Percentiles rank a stretch among this genome's conserved stretches.
These are phyloP conservation scores for Epistrophe eligans DNA, from an alignment of 2,888 invertebrate species.

Conservation along the genomic window DNA sequence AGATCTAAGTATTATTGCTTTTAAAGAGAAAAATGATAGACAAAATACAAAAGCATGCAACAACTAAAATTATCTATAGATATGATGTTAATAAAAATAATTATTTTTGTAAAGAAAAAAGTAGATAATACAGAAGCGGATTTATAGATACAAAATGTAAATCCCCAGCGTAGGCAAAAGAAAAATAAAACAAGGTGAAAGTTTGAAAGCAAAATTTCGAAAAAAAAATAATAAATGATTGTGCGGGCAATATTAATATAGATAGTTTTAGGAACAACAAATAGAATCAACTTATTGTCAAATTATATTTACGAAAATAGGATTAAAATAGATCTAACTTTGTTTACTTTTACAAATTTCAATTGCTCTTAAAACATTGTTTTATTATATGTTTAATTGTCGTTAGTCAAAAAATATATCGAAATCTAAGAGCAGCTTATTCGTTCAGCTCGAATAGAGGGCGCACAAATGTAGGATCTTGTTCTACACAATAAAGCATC, in stretches of 20 bases:
- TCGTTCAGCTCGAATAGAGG: too few species aligned
- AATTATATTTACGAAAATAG: background rate
- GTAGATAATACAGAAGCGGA: slow-evolving; percentile 13
- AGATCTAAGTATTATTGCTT: slow-evolving; percentile 22
- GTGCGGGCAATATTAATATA: slow-evolving; percentile 57
- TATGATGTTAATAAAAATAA: slow-evolving; percentile 20
- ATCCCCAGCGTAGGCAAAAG: slow-evolving; percentile 1
- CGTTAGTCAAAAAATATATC: too few species aligned
- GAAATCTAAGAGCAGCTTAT: too few species aligned
- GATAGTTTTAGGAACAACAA: background rate
- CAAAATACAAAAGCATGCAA: slow-evolving; percentile 59
- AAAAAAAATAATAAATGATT: slow-evolving; percentile 51
- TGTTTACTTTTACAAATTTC: background rate
- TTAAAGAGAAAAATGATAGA: slow-evolving; percentile 29
- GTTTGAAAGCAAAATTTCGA: background rate
- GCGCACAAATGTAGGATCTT: too few species aligned
- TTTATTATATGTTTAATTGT: too few species aligned
- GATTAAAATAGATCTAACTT: slow-evolving; percentile 2
- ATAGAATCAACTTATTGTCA: slow-evolving; percentile 2
- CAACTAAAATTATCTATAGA: slow-evolving; percentile 31
- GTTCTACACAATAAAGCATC: too few species aligned
- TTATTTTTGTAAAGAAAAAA: background rate
- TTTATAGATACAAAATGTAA: slow-evolving; percentile 6
- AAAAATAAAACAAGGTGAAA: background rate
- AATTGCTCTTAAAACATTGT: too few species aligned